Base-by-base conservation (phyloP, 2,888 invertebrate genomes). In the Sthenelais limicola region DNA sequence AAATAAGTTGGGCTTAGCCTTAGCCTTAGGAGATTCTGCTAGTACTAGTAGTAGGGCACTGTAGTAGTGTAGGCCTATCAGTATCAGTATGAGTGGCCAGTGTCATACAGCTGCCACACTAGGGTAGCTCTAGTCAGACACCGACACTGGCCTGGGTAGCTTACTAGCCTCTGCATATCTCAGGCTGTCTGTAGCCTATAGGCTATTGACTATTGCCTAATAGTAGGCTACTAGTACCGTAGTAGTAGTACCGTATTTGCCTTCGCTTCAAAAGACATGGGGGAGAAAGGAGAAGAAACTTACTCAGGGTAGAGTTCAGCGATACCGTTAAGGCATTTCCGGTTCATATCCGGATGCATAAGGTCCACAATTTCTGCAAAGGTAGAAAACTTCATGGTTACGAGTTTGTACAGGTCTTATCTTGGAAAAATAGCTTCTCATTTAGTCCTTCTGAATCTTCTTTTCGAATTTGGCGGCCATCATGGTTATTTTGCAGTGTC, bases 311-410 rank as follows among this genome's bases (percentile, higher is more conserved):
- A 71, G 21, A 47, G 49, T 33, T 48, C 30, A 21, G 38, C 62
- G 7, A 71, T 58, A 1, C 26, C 9, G 15, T 62, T 58, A 7
- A 71, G 30, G 24, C 71, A 71, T 15, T 62, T 33, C 12, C 58
- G 43, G 9, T 47, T 49, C 5, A 58, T 62, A 62, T 58, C 18
- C 18, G 51, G 33, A 12, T 71, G 26, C 28, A 71, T 71, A 7
- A 71, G 47, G 24, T 71, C 48, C 7, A 71, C 43, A 21, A 71
- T 56, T 21, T 71, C 71, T 21, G 43, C 62, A 32, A 62, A 71
- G n/a, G 54, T 35, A 32, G 58, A 12, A n/a, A 62, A 51, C 28
- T 71, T 71, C 71, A 71, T 71, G 12, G 43, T 71, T n/a, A 48
- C 5, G 18, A 21, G 15, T 48, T 30, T 48, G 35, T 21, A 28